phyloP scores from a whole-genome alignment of 2,888 invertebrate species.

The Polyommatus icarus region DNA sequence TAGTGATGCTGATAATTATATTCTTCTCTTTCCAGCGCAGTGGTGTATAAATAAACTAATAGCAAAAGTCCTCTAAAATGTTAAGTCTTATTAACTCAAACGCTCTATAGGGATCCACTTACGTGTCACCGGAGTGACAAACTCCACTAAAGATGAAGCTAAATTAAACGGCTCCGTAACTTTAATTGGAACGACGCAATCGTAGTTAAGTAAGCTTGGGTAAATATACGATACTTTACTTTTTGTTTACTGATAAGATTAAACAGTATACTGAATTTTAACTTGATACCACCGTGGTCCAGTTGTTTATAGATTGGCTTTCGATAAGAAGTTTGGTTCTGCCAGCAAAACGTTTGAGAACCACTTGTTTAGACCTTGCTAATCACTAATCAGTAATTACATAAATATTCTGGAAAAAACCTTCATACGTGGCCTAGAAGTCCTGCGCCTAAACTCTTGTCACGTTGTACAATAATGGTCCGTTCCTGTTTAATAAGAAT shows the following conservation, averaged over 20 bases:
- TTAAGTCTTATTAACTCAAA: constrained; percentile 30
- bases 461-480: too few relatives aligned
- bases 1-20: background rate
- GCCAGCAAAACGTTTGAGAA: too few relatives aligned
- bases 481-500: too few relatives aligned
- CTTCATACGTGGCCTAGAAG: too few relatives aligned
- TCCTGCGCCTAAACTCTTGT: too few relatives aligned
- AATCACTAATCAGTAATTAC: too few relatives aligned
- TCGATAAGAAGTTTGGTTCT: too few relatives aligned
- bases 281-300: background rate
- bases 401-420: too few relatives aligned
- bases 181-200: constrained; percentile 42
- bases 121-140: constrained; percentile 33
- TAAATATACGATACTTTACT: constrained; percentile 27
- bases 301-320: too few relatives aligned
- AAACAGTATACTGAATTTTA: background rate
- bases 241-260: constrained; percentile 20
- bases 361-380: too few relatives aligned
- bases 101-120: constrained; percentile 33
- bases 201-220: constrained; percentile 35
- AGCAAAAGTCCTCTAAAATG: constrained; percentile 3
- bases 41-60: background rate
- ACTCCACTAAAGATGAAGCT: constrained; percentile 43
- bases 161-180: constrained; percentile 52
- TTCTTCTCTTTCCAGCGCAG: background rate